Evolutionary conservation across 1,140 invertebrate species (phyloP).

Genomic region (Lasioglossum albipes): DNA sequence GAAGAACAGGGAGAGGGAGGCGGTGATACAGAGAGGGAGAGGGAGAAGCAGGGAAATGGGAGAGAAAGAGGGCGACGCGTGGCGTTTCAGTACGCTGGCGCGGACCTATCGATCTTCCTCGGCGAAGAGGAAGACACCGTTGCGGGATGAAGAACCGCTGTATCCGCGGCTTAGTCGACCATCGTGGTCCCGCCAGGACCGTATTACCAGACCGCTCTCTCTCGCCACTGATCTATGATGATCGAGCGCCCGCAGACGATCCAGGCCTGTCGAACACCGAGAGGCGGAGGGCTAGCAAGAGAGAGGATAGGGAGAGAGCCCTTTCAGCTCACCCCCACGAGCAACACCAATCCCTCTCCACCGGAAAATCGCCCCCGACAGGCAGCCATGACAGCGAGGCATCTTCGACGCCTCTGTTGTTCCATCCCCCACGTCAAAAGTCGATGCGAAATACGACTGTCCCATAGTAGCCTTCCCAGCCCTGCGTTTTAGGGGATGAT

Average conservation of each 20-base stretch:
- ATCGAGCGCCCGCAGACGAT: slow-evolving; percentile 34
- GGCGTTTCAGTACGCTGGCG: slow-evolving; percentile 62
- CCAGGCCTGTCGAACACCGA: neutral
- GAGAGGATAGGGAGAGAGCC: neutral
- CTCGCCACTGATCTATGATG: slow-evolving; percentile 21
- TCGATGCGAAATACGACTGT: no score
- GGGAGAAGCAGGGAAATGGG: neutral
- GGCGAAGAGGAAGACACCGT: slow-evolving; percentile 42
- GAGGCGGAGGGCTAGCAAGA: no score
- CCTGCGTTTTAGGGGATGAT: no score
- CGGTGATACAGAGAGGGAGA: neutral
- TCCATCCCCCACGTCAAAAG: no score
- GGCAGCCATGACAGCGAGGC: no score
- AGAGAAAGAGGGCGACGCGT: slow-evolving; percentile 31
- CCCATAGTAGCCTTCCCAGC: no score
- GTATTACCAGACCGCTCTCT: slow-evolving; percentile 30
- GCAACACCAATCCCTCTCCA: neutral
- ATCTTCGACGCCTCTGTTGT: no score
- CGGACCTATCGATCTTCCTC: slow-evolving; percentile 59
- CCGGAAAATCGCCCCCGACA: neutral
- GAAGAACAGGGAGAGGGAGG: neutral
- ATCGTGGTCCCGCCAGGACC: slow-evolving; percentile 50
- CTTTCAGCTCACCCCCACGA: neutral
- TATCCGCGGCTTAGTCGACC: slow-evolving; percentile 60
- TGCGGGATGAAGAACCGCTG: slow-evolving; percentile 63